Evolutionary conservation across 2,113 vertebrate genomes (phyloP).

Genomic region (Amphiprion ocellaris): DNA sequence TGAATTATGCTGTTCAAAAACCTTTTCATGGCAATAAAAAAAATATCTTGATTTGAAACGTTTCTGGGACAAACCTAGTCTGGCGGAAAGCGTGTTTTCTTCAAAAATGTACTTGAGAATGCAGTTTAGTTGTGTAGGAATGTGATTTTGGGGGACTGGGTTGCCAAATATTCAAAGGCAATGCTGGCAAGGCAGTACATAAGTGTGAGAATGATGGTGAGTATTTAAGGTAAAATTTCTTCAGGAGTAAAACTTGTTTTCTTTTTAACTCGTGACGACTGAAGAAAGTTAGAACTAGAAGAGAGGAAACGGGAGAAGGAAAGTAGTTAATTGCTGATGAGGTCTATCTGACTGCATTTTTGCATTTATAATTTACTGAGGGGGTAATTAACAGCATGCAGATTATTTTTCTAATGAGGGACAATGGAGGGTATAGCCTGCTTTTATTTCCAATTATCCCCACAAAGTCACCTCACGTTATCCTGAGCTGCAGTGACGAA

Average conservation of each 20-base stretch:
- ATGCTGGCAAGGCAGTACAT: too few species aligned
- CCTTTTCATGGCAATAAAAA: too few species aligned
- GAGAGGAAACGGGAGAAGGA: background rate
- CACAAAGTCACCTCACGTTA: constrained; percentile 28
- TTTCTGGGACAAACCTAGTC: too few species aligned
- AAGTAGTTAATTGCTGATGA: background rate
- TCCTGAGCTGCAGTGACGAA: constrained; percentile 13
- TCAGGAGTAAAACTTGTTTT: background rate
- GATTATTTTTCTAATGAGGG: constrained; percentile 38
- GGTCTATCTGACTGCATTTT: background rate
- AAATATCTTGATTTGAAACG: too few species aligned
- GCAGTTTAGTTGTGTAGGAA: too few species aligned
- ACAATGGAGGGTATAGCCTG: background rate
- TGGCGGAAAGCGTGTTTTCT: too few species aligned
- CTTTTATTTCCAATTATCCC: constrained; percentile 40
- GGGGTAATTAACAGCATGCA: constrained; percentile 30
- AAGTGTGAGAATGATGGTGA: too few species aligned
- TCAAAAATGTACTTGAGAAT: too few species aligned
- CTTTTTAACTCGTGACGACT: background rate
- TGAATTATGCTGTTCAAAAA: too few species aligned
- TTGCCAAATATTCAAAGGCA: too few species aligned
- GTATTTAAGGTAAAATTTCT: too few species aligned
- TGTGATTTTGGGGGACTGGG: too few species aligned
- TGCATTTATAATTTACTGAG: constrained; percentile 9
- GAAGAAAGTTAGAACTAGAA: background rate